Evolutionary conservation across 2,797 vertebrate species (phyloP).

Genomic region (Paguma larvata): DNA sequence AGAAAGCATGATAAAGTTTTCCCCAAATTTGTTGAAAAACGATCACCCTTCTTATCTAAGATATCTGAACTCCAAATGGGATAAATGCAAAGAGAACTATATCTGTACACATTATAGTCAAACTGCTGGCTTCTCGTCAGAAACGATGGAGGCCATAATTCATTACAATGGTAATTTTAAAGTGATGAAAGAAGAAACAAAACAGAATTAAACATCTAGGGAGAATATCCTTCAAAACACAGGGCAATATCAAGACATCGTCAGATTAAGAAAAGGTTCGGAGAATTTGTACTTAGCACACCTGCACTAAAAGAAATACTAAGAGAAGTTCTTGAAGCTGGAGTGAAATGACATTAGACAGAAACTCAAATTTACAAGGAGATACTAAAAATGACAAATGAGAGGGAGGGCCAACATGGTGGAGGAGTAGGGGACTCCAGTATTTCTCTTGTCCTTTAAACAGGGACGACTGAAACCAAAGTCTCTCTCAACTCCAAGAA

Average conservation of each 20-base stretch:
- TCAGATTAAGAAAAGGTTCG: not conserved
- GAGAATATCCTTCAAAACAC: not conserved
- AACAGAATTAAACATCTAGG: not conserved
- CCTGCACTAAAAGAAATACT: not conserved
- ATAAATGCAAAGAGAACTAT: not conserved
- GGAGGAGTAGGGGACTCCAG: too few relatives aligned
- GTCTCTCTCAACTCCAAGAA: too few relatives aligned
- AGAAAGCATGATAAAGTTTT: not conserved
- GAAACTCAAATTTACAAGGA: conserved; percentile 15
- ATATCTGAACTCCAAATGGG: not conserved
- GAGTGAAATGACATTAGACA: not conserved
- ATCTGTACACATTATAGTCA: not conserved
- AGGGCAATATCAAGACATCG: not conserved
- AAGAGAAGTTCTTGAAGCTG: conserved; percentile 17
- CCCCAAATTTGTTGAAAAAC: not conserved
- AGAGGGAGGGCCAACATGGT: not conserved
- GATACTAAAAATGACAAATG: not conserved
- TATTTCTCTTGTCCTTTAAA: too few relatives aligned
- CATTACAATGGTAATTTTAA: conserved; percentile 11
- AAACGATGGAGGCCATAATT: not conserved
- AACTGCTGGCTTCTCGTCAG: not conserved
- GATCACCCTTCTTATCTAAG: not conserved
- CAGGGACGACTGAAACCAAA: too few relatives aligned
- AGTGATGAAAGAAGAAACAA: not conserved
- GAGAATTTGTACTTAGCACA: not conserved